Conservation (phyloP, 2,888 invertebrate species). For the Seira sanloemensis region DNA sequence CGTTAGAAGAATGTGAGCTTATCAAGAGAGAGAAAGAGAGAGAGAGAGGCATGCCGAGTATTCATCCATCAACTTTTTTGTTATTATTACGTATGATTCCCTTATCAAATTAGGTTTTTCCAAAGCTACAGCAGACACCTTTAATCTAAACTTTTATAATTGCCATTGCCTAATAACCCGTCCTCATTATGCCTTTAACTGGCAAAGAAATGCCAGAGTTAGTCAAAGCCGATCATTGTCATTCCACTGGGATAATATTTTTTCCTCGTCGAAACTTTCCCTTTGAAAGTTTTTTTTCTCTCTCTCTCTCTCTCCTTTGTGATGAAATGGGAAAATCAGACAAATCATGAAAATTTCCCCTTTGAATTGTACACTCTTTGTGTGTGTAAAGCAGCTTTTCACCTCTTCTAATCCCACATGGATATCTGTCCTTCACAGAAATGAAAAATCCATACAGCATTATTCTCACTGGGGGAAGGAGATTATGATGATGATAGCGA, state of each 20-base stretch:
- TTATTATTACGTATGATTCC: neutral
- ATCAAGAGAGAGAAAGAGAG: neutral
- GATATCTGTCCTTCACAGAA: no score
- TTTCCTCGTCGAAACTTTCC: no score
- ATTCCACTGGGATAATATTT: neutral
- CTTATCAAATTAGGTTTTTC: neutral
- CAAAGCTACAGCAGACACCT: no score
- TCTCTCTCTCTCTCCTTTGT: neutral
- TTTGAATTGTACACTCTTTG: neutral
- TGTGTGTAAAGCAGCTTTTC: neutral
- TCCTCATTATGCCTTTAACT: neutral
- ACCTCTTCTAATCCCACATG: neutral
- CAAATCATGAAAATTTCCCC: neutral
- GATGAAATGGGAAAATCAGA: neutral
- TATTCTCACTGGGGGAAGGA: no score
- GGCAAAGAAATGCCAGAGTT: neutral
- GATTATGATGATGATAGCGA: no score
- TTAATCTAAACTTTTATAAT: neutral
- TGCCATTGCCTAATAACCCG: no score
- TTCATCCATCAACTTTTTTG: neutral
- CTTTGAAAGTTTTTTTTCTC: no score
- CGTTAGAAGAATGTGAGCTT: neutral
- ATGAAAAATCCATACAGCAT: no score
- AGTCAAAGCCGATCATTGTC: neutral
- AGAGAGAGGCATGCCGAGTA: neutral